Evolutionary conservation across 2,113 vertebrate genomes (phyloP), one percentile per base, ranked within the genome.

Genomic region (Aptenodytes patagonicus): DNA sequence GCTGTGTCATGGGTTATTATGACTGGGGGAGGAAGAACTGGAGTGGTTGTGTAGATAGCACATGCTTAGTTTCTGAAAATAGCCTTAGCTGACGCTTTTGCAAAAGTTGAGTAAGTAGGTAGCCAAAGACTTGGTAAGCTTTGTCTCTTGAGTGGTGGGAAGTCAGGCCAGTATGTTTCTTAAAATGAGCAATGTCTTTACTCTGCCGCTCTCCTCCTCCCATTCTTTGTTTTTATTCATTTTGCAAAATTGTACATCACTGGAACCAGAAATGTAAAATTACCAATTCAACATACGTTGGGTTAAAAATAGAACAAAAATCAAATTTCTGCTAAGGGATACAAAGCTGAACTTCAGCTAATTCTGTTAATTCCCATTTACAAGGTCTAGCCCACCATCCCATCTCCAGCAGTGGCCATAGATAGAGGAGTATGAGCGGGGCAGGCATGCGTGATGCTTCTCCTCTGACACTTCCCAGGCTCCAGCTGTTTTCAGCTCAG

Each of bases 251-350:
- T 57, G 31, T 85, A 7, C 28, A 21, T 40, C 36, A 6, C 51
- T 72, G 29, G 31, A 79, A 70, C 21, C 15, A 70, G 44, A 80
- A 88, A 52, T 15, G 49, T 69, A 51, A 79, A 94, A 73, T 52
- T 69, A 91, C 25, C 49, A 21, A 26, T 66, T 91, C 51, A 76
- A 61, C 58, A 21, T 83, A 49, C 31, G 38, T 42, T 85, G 71
- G 31, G 51, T 88, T 95, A 91, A 80, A 95, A 96, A 83, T 17
- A 68, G 34, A 93, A 26, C 22, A 57, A 66, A 91, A 71, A 29
- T 65, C 7, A 25, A 36, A 47, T 40, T 71, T 64, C 44, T 84
- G 9, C 34, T 46, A 72, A 55, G 36, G 14, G 36, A 40, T 64
- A 14, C 21, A 44, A 86, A 72, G 73, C 61, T 82, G 89, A 85